Conservation (phyloP, 2,113 vertebrate genomes). For the Hylia prasina region DNA sequence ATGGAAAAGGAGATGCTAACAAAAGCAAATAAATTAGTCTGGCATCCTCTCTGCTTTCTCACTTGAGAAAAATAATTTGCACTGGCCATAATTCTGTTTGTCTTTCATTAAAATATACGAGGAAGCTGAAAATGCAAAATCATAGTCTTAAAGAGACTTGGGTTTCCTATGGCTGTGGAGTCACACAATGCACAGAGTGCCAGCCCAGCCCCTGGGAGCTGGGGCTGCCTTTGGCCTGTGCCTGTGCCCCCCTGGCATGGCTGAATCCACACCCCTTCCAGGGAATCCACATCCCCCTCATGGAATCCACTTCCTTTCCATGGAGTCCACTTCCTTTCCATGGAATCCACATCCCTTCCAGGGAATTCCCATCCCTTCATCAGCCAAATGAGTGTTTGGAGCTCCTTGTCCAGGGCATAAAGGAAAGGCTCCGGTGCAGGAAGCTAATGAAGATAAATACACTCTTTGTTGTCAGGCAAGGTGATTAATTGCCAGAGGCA, state of each 20-base stretch:
- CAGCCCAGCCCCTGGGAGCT: neutral
- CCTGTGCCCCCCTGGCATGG: fast-evolving
- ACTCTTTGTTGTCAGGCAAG: constrained; percentile 12
- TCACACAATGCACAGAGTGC: neutral
- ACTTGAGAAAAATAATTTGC: constrained; percentile 26
- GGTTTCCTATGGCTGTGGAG: neutral
- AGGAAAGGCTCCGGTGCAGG: neutral
- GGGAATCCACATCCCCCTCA: fast-evolving
- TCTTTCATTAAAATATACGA: constrained; percentile 29
- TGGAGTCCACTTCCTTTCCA: fast-evolving
- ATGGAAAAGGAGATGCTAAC: constrained; percentile 25
- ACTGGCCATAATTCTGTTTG: constrained; percentile 25
- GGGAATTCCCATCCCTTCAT: fast-evolving
- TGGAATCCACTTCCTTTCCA: no score
- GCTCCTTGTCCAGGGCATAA: neutral
- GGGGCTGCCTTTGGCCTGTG: neutral
- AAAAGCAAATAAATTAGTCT: constrained; percentile 44
- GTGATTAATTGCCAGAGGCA: constrained; percentile 41
- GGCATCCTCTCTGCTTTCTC: neutral
- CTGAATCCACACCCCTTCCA: fast-evolving
- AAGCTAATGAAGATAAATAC: constrained; percentile 39
- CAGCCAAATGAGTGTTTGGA: neutral
- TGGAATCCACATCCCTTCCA: fast-evolving
- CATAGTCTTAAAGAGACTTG: neutral
- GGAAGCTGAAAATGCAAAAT: neutral